Evolutionary conservation across 1,140 invertebrate genomes (phyloP).

Genomic region (Drosophila nasuta): DNA sequence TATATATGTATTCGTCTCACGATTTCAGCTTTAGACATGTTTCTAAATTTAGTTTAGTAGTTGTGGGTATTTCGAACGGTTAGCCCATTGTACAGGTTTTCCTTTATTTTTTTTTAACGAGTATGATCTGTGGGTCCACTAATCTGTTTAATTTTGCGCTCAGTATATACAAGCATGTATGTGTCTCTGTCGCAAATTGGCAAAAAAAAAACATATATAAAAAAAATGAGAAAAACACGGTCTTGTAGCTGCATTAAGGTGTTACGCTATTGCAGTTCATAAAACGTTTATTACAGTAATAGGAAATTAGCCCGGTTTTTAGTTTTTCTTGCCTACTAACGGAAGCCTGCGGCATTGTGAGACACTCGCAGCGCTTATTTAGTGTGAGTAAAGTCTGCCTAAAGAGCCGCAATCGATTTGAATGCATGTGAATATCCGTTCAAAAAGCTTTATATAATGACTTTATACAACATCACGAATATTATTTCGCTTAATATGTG

Average conservation of each 20-base stretch:
- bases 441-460: not conserved
- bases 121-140: slow-evolving; percentile 51
- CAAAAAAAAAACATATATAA: slow-evolving; percentile 1
- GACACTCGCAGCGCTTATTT: slow-evolving; percentile 51
- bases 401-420: slow-evolving; percentile 48
- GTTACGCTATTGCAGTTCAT: slow-evolving; percentile 67
- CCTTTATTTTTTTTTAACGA: slow-evolving; percentile 39
- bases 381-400: slow-evolving; percentile 47
- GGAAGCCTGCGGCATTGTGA: slow-evolving; percentile 64
- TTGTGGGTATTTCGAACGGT: slow-evolving; percentile 15
- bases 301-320: slow-evolving; percentile 78
- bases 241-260: slow-evolving; percentile 36
- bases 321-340: slow-evolving; percentile 32
- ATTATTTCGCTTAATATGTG: not conserved
- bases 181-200: slow-evolving; percentile 21
- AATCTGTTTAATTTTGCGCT: slow-evolving; percentile 66
- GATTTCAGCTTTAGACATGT: slow-evolving; percentile 68
- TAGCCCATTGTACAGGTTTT: slow-evolving; percentile 62
- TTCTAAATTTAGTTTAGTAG: slow-evolving; percentile 60
- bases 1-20: slow-evolving; percentile 54
- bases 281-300: slow-evolving; percentile 71
- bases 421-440: slow-evolving; percentile 62
- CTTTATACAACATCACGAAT: not conserved
- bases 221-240: slow-evolving; percentile 17
- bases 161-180: slow-evolving; percentile 30